Conservation (phyloP, 2,797 vertebrate species). For the Sebastes matsubarae region DNA sequence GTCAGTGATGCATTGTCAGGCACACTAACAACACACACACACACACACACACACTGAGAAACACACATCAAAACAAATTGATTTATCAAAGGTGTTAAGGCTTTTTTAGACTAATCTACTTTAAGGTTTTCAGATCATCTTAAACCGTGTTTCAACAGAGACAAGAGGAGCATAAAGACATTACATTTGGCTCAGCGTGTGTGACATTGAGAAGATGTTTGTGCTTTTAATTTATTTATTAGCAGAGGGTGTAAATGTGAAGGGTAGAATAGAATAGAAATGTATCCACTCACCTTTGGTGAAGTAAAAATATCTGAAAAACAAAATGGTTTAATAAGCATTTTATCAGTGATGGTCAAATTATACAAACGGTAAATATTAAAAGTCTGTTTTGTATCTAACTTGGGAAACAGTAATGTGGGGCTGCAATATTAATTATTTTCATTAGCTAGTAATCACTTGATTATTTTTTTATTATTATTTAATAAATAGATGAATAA, state of each 20-base stretch:
- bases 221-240: not conserved
- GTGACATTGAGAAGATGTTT: slow-evolving; percentile 16
- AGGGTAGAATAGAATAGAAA: not conserved
- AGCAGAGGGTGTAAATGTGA: not conserved
- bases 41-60: slow-evolving; percentile 16
- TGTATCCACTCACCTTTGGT: not conserved
- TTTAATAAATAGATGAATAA: not conserved
- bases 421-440: not conserved
- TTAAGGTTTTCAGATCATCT: slow-evolving; percentile 35
- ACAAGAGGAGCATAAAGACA: slow-evolving; percentile 30
- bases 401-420: not conserved
- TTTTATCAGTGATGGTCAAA: not conserved
- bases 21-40: slow-evolving; percentile 15
- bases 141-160: slow-evolving; percentile 12
- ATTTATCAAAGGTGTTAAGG: slow-evolving; percentile 62
- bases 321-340: not conserved
- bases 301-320: not conserved
- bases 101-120: slow-evolving; percentile 51
- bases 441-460: not conserved
- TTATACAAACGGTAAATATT: not conserved
- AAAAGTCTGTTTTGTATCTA: not conserved
- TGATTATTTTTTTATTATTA: not conserved
- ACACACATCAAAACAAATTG: slow-evolving; percentile 62
- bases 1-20: slow-evolving; percentile 62
- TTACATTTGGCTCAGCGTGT: slow-evolving; percentile 6